These are phyloP conservation scores for Hydropotes inermis DNA, from an alignment of 2,113 vertebrate species.

Conservation along the genomic window DNA sequence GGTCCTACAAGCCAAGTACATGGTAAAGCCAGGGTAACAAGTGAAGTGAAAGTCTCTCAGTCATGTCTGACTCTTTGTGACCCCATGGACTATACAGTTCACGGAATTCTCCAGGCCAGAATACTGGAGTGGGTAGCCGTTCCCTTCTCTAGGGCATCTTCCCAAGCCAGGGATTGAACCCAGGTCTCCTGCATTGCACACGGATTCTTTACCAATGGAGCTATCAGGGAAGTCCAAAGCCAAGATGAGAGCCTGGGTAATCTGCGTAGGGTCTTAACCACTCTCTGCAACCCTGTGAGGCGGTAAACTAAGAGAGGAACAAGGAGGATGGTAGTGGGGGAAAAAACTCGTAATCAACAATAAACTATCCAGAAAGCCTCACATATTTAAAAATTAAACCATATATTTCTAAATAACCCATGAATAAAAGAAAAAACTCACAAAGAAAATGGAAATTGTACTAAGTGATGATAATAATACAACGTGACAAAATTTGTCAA, in stretches of 20 bases:
- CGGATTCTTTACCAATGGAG: neutral
- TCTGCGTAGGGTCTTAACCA: neutral
- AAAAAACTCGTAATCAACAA: neutral
- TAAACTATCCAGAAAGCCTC: neutral
- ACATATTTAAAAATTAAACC: conserved; percentile 20
- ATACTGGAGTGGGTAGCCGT: neutral
- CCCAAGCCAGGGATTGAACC: neutral
- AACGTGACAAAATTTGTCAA: neutral
- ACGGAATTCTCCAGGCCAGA: neutral
- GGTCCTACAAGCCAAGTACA: neutral
- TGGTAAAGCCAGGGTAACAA: neutral
- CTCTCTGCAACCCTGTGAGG: neutral
- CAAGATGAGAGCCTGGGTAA: neutral
- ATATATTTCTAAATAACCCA: conserved; percentile 11
- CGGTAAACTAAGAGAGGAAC: neutral
- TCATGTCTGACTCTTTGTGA: neutral
- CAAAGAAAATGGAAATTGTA: neutral
- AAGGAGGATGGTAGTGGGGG: neutral
- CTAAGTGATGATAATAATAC: neutral
- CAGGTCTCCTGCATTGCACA: neutral
- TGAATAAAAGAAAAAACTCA: neutral
- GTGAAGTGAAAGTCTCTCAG: neutral
- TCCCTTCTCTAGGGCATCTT: neutral
- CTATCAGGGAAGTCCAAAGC: neutral
- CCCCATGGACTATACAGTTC: neutral